Evolutionary conservation across 2,113 vertebrate species (phyloP).

Genomic region (Grammomys surdaster): DNA sequence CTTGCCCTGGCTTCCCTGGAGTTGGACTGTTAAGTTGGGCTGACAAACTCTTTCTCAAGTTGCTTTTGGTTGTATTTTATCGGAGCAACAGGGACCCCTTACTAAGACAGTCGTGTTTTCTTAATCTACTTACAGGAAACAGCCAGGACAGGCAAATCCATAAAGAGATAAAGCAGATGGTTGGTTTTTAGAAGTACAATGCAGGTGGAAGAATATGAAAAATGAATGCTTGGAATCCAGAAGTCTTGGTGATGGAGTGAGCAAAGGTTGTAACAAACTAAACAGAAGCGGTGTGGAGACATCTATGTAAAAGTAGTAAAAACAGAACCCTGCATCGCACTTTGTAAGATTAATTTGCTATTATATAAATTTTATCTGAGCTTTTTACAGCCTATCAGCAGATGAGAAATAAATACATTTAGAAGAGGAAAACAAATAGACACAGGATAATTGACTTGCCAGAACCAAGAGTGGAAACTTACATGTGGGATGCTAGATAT

Average conservation of each 20-base stretch:
- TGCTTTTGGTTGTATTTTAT: background rate
- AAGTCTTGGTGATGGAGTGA: background rate
- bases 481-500: background rate
- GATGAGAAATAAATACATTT: background rate
- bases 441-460: background rate
- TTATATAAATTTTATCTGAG: background rate
- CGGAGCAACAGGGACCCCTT: background rate
- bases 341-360: background rate
- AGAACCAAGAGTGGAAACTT: slow-evolving; percentile 1
- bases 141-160: background rate
- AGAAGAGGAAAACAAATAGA: background rate
- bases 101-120: background rate
- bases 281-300: background rate
- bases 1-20: background rate
- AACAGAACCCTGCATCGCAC: background rate
- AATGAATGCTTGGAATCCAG: background rate
- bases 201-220: background rate
- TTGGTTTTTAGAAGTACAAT: no score
- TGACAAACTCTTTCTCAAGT: background rate
- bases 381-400: background rate
- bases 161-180: background rate
- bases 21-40: background rate
- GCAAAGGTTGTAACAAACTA: background rate
- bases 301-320: background rate
- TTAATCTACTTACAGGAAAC: background rate